Evolutionary conservation across 2,888 invertebrate genomes (phyloP), one percentile per base, ranked within the genome.

Genomic region (Leptinotarsa haldemani): DNA sequence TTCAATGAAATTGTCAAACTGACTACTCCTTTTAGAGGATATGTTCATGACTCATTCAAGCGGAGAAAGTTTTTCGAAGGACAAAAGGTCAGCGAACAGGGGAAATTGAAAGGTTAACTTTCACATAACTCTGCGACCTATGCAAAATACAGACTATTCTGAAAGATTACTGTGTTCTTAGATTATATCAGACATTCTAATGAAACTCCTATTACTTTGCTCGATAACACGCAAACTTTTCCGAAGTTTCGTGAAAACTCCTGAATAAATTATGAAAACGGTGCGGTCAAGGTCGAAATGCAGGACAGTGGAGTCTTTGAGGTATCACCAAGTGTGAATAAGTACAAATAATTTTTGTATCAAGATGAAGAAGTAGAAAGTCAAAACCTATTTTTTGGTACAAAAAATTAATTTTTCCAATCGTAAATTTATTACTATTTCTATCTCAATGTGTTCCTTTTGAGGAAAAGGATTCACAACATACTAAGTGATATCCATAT

Each of bases 151-250:
- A 12, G 30, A n/a, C 13, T 47, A 65, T 15, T 65, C 52, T 53
- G 52, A 52, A 18, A 61, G 22, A 63, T 22, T 70, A 18, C n/a
- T 58, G 13, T 13, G 40, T n/a, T 71, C 22, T 66, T 22, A 3
- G 70, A 70, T 70, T n/a, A 16, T 70, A 70, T 70, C 70, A 46
- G 63, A 56, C 53, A 56, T 30, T 61, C 25, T 30, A 61, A 61
- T 30, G 61, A 61, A 61, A 25, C 30, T 61, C 61, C 30, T 16
- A 61, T 7, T 25, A 13, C 30, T 61, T 61, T 25, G 15, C 16
- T 56, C 58, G 30, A 47, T n/a, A 16, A 50, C 71, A 71, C 71
- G 71, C 71, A 53, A 71, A 63, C 20, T 40, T 71, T 16, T 52
- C 58, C 18, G 40, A 22, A 67, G 67, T 25, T 58, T 63, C 30